Conservation (phyloP, 2,113 vertebrate species). For the Atrichornis clamosus region DNA sequence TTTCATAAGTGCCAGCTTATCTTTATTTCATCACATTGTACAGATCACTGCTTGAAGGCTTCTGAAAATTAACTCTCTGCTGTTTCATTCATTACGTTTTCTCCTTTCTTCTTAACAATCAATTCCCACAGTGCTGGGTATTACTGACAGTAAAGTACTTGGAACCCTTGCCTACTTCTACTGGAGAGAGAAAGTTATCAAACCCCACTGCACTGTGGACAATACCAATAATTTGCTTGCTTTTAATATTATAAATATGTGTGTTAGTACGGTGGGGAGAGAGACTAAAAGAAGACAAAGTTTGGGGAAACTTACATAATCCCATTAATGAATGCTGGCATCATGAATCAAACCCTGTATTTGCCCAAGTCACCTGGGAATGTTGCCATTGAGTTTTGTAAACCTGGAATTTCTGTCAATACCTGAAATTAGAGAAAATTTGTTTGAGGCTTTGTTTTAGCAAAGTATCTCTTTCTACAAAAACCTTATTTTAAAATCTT, state of each 20-base stretch:
- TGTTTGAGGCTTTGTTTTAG: neutral
- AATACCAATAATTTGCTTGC: neutral
- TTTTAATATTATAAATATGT: neutral
- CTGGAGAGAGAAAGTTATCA: neutral
- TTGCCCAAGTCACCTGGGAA: neutral
- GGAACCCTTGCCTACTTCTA: neutral
- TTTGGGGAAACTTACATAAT: neutral
- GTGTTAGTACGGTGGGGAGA: neutral
- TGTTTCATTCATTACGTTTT: neutral
- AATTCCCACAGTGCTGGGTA: neutral
- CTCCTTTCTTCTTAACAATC: neutral
- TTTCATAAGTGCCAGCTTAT: neutral
- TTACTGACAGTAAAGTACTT: neutral
- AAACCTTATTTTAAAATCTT: neutral
- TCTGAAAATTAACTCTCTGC: neutral
- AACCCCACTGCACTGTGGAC: neutral
- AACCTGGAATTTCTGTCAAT: neutral
- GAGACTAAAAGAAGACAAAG: neutral
- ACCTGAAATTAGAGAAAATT: neutral
- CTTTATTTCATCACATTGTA: neutral
- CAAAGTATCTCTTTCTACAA: neutral
- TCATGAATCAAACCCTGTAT: neutral
- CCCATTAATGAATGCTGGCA: neutral
- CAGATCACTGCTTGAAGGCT: neutral
- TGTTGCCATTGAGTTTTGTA: neutral